Evolutionary conservation across 2,113 vertebrate species (phyloP).

Genomic region (Saccopteryx bilineata): DNA sequence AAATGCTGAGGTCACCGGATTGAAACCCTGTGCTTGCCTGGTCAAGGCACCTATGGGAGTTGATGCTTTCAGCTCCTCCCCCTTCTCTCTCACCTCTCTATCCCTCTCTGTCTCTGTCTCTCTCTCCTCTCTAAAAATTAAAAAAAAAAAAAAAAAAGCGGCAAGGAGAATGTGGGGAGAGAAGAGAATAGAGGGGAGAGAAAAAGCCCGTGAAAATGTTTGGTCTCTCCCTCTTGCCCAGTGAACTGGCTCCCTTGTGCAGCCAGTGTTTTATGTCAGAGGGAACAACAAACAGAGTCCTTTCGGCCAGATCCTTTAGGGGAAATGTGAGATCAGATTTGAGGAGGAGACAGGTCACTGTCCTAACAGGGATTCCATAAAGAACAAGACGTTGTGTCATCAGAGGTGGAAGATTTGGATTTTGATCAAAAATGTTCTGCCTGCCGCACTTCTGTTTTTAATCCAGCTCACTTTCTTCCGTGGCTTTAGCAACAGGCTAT

Average conservation of each 20-base stretch:
- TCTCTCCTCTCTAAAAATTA: no score
- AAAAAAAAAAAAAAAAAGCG: no score
- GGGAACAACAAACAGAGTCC: not conserved
- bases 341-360: not conserved
- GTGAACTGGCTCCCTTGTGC: not conserved
- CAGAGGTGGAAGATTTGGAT: conserved; percentile 17
- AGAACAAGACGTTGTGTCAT: not conserved
- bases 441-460: not conserved
- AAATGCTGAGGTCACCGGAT: no score
- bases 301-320: not conserved
- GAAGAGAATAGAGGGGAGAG: not conserved
- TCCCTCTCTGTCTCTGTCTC: no score
- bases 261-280: not conserved
- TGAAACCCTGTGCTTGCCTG: no score
- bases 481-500: not conserved
- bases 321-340: not conserved
- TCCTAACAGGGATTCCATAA: not conserved
- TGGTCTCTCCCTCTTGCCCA: not conserved
- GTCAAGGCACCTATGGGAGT: no score
- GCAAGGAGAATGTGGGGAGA: not conserved
- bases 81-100: no score
- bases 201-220: not conserved
- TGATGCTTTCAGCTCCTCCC: no score
- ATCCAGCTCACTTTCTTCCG: not conserved
- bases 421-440: not conserved